These are phyloP conservation scores for Erebia ligea DNA, from an alignment of 2,888 invertebrate species.

Conservation along the genomic window DNA sequence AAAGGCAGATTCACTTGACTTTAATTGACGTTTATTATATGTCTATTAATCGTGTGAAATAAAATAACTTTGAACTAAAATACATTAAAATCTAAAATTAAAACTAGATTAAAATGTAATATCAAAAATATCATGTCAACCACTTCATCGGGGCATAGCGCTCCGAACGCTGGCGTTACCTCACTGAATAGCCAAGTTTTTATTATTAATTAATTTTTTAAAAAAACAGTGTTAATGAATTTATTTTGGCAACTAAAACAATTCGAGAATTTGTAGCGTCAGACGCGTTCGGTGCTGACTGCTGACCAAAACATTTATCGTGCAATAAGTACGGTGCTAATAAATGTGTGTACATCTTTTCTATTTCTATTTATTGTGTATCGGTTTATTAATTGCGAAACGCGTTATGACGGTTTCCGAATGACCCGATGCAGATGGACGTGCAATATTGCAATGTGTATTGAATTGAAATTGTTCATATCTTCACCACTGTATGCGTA, in stretches of 20 bases:
- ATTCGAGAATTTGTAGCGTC: background rate
- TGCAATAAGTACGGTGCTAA: background rate
- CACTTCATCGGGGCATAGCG: no score
- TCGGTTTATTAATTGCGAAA: conserved; percentile 48
- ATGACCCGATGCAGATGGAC: conserved; percentile 16
- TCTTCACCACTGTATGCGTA: conserved; percentile 7
- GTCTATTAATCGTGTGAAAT: no score
- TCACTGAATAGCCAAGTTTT: no score
- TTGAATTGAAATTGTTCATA: conserved; percentile 27
- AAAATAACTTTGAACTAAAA: no score
- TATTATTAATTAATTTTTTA: no score
- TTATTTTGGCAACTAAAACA: background rate
- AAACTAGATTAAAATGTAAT: no score
- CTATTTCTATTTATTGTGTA: conserved; percentile 49
- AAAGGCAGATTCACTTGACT: no score
- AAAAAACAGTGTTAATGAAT: background rate
- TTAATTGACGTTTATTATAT: no score
- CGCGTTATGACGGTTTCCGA: conserved; percentile 23
- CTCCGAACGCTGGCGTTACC: no score
- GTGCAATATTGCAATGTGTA: conserved; percentile 24
- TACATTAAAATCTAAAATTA: no score
- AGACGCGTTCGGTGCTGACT: background rate
- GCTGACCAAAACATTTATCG: no score
- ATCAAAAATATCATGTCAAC: no score
- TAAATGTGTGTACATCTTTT: conserved; percentile 2